These are phyloP conservation scores for Tribolium castaneum DNA, from an alignment of 1,140 invertebrate genomes.

Conservation along the genomic window DNA sequence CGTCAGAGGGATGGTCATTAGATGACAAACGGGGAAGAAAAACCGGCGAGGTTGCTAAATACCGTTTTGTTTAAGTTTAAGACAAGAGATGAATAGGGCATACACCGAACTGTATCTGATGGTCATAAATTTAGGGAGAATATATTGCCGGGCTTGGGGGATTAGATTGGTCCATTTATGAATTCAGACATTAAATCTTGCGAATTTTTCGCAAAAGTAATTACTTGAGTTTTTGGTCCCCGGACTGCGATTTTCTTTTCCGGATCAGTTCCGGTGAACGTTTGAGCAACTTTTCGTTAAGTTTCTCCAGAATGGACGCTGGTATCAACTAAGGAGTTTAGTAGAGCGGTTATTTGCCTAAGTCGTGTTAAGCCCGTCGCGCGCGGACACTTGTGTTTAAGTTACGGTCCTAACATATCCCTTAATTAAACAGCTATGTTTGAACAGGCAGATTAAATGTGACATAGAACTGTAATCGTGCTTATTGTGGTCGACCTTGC, in stretches of 20 bases:
- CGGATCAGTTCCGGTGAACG: not conserved
- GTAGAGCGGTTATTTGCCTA: constrained; percentile 54
- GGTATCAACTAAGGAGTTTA: constrained; percentile 16
- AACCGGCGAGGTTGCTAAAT: not conserved
- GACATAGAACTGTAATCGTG: constrained; percentile 65
- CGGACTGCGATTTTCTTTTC: not conserved
- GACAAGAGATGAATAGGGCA: constrained; percentile 21
- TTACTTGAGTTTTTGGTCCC: not conserved
- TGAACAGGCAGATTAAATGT: constrained; percentile 66
- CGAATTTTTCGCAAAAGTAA: not conserved
- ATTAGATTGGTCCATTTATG: constrained; percentile 26
- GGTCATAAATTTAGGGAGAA: constrained; percentile 14
- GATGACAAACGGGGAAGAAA: not conserved
- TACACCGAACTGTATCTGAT: not conserved
- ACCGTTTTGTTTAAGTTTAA: not conserved
- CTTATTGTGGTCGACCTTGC: constrained; percentile 62
- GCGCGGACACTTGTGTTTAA: constrained; percentile 65
- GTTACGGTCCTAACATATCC: constrained; percentile 63
- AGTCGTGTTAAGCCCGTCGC: constrained; percentile 55
- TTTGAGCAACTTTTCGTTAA: constrained; percentile 32
- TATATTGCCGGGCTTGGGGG: not conserved
- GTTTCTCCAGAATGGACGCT: constrained; percentile 2
- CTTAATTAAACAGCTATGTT: constrained; percentile 66
- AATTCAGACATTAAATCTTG: too few species aligned
- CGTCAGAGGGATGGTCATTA: not conserved